A percentile compares a stretch with the other conserved stretches of the same genome.
Conservation (phyloP, 2,113 vertebrate genomes). For the Varanus salvator region DNA sequence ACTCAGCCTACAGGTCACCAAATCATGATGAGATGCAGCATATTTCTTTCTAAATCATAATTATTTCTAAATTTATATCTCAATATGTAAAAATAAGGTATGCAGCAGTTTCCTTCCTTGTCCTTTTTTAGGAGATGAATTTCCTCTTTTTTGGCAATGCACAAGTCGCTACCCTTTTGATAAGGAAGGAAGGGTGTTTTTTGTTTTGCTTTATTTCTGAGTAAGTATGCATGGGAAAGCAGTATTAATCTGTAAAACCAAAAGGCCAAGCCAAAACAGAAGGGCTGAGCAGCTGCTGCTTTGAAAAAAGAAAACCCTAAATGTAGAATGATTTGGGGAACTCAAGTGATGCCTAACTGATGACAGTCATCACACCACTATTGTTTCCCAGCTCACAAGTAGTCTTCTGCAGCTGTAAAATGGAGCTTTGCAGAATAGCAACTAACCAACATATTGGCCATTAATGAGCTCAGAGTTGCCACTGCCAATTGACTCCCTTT, state of each 20-base stretch:
- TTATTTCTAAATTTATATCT: no score
- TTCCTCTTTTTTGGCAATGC: no score
- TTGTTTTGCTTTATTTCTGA: not conserved
- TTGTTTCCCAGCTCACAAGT: not conserved
- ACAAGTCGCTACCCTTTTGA: no score
- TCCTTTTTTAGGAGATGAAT: no score
- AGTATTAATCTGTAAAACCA: not conserved
- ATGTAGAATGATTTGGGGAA: not conserved
- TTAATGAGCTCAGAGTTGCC: not conserved
- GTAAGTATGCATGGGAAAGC: not conserved
- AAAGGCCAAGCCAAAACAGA: not conserved
- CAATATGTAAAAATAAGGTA: no score
- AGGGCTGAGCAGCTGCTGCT: not conserved
- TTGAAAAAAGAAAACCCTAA: not conserved
- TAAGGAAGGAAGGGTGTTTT: not conserved
- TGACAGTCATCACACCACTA: not conserved
- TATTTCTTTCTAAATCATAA: no score
- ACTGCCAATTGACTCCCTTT: not conserved
- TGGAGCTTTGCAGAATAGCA: not conserved
- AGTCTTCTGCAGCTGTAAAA: not conserved
- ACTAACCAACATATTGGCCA: not conserved
- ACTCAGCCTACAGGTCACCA: no score
- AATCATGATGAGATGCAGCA: no score
- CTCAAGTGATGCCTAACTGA: not conserved
- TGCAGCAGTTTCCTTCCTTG: no score